Percentiles rank a stretch among this genome's conserved stretches.
Conservation (phyloP, 2,888 invertebrate genomes). For the Drosophila stalkeri region DNA sequence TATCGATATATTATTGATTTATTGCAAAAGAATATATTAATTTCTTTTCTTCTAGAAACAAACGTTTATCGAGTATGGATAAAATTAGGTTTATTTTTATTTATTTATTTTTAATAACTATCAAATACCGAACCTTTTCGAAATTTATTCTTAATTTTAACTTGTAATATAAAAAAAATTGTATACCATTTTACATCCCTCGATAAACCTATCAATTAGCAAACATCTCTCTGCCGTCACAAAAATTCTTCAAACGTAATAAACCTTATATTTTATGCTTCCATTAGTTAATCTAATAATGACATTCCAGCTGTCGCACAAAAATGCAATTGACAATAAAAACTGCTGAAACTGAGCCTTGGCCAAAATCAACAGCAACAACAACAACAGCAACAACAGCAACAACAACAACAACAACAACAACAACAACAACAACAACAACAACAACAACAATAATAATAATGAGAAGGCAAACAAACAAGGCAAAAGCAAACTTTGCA, state of each 20-base stretch:
- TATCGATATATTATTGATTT: too few relatives aligned
- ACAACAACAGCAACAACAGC: slow-evolving; percentile 15
- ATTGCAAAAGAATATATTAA: too few relatives aligned
- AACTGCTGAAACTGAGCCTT: slow-evolving; percentile 29
- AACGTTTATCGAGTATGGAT: too few relatives aligned
- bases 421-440: slow-evolving; percentile 41
- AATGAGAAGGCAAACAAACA: slow-evolving; percentile 73
- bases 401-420: slow-evolving; percentile 27
- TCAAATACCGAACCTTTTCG: too few relatives aligned
- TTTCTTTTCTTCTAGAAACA: too few relatives aligned
- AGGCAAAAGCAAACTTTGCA: slow-evolving; percentile 77
- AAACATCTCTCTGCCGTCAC: background rate
- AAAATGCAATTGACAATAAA: slow-evolving; percentile 40
- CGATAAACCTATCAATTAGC: background rate
- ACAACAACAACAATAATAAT: slow-evolving; percentile 59
- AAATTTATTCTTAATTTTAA: too few relatives aligned
- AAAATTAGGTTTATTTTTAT: too few relatives aligned
- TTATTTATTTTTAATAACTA: too few relatives aligned
- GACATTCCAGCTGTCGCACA: slow-evolving; percentile 17
- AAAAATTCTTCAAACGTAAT: background rate
- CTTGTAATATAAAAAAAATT: too few relatives aligned
- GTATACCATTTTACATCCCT: too few relatives aligned
- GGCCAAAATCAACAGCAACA: slow-evolving; percentile 37
- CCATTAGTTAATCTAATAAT: slow-evolving; percentile 7
- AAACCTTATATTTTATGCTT: background rate